phyloP scores from a whole-genome alignment of 2,888 invertebrate genomes.

The Ashinkailepas kermadecensis region DNA sequence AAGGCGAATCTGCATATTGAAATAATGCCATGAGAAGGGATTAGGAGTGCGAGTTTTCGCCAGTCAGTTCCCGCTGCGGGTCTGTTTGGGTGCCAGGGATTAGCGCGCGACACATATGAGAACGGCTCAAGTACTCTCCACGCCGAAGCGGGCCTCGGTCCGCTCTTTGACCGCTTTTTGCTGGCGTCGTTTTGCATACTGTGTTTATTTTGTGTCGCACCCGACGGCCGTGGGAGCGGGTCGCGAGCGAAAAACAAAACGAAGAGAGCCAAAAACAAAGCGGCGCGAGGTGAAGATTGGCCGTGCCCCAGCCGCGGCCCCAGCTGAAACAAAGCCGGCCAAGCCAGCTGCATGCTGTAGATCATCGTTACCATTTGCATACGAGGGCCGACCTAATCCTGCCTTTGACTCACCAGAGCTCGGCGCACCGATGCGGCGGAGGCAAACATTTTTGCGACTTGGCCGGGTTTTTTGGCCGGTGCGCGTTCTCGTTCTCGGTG shows the following conservation, averaged over 20 bases:
- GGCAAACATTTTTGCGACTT: conserved; percentile 18
- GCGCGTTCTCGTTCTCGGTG: too few species aligned
- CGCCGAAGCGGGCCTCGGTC: background rate
- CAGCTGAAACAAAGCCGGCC: background rate
- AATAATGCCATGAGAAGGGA: conserved; percentile 21
- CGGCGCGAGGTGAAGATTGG: background rate
- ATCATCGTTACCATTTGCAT: conserved; percentile 20
- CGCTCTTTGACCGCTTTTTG: background rate
- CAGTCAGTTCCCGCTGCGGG: background rate
- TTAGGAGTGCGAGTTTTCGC: background rate
- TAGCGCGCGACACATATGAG: conserved; percentile 10
- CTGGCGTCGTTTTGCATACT: background rate
- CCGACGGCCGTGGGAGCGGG: background rate
- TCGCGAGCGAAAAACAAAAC: background rate
- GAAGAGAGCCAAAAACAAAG: conserved; percentile 15
- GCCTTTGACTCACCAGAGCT: background rate
- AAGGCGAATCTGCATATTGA: conserved; percentile 18
- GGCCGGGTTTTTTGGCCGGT: background rate
- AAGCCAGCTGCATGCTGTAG: background rate
- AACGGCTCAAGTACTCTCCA: conserved; percentile 16
- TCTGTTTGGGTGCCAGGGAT: conserved; percentile 3
- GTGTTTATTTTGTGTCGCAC: background rate
- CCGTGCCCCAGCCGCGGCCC: background rate
- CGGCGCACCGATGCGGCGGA: background rate
- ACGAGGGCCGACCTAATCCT: background rate